Evolutionary conservation across 2,797 vertebrate species (phyloP).

Genomic region (Gobionotothen gibberifrons): DNA sequence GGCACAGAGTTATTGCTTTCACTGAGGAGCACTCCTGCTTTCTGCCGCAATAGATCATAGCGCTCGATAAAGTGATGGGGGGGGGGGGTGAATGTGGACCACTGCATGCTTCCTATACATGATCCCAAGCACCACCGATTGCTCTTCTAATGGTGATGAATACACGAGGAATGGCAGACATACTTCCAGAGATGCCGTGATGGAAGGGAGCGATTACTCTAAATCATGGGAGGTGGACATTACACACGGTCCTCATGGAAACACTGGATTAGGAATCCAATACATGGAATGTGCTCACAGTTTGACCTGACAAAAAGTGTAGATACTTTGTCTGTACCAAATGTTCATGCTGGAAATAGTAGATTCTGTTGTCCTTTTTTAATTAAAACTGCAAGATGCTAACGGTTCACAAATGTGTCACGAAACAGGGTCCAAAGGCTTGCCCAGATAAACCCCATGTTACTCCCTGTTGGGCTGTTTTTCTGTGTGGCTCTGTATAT

Average conservation of each 20-base stretch:
- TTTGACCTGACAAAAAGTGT: slow-evolving; percentile 10
- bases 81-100: slow-evolving; percentile 62
- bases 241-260: slow-evolving; percentile 22
- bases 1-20: slow-evolving; percentile 78
- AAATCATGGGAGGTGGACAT: slow-evolving; percentile 34
- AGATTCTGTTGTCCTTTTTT: background rate
- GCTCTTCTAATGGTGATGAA: slow-evolving; percentile 67
- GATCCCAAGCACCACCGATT: slow-evolving; percentile 50
- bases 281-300: background rate
- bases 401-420: too few relatives aligned
- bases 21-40: slow-evolving; percentile 69
- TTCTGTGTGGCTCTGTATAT: background rate
- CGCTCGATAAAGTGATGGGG: slow-evolving; percentile 73
- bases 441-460: background rate
- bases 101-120: slow-evolving; percentile 21
- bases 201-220: slow-evolving; percentile 59
- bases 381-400: background rate
- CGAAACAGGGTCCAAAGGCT: too few relatives aligned
- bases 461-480: background rate
- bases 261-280: slow-evolving; percentile 19
- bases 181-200: slow-evolving; percentile 45
- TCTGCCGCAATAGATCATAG: slow-evolving; percentile 81
- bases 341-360: slow-evolving; percentile 10
- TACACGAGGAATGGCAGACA: slow-evolving; percentile 44
- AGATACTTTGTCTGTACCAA: background rate